Evolutionary conservation across 2,797 vertebrate genomes (phyloP).

Genomic region (Sebastes paucispinis): DNA sequence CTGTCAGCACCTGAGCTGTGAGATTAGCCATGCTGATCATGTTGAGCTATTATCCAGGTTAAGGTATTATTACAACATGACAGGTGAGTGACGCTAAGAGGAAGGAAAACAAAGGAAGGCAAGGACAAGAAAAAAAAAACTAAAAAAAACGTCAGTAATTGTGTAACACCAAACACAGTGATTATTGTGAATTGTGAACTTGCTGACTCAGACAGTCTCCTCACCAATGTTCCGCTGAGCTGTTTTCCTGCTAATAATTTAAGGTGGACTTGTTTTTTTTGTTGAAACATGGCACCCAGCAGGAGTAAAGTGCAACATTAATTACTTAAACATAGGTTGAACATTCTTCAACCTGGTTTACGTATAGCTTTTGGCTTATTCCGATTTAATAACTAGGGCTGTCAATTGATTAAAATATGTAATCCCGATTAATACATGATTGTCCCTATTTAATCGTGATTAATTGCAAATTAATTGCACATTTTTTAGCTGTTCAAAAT

Average conservation of each 20-base stretch:
- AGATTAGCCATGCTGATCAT: slow-evolving; percentile 78
- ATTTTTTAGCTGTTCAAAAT: too few species aligned
- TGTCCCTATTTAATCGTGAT: too few species aligned
- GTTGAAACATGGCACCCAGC: neutral
- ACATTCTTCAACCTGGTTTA: neutral
- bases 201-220: neutral
- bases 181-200: neutral
- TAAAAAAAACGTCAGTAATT: too few species aligned
- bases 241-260: slow-evolving; percentile 12
- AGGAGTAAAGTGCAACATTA: neutral
- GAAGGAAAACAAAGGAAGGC: slow-evolving; percentile 12
- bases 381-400: too few species aligned
- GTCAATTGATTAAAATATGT: too few species aligned
- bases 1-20: slow-evolving; percentile 67
- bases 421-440: too few species aligned
- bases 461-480: too few species aligned
- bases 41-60: slow-evolving; percentile 75
- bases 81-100: slow-evolving; percentile 37
- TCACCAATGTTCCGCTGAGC: neutral
- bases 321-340: neutral
- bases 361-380: neutral
- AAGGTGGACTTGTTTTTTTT: neutral
- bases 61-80: slow-evolving; percentile 67
- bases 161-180: neutral
- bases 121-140: neutral